Conservation (phyloP, 2,113 vertebrate genomes). For the Eretmochelys imbricata region DNA sequence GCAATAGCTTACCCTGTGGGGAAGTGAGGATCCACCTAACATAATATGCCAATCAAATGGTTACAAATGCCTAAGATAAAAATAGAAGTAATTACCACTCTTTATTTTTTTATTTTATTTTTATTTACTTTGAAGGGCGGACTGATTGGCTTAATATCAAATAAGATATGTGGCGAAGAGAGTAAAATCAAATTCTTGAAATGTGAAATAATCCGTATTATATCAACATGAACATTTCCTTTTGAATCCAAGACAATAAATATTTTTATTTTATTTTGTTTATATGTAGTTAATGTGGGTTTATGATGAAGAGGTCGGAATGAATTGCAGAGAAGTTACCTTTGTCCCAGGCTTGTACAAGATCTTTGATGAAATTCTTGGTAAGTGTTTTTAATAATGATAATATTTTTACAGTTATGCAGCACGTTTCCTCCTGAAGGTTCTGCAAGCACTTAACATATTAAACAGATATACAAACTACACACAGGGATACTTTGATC, state of each 20-base stretch:
- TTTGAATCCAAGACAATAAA: not conserved
- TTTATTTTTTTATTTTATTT: too few species aligned
- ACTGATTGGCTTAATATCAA: not conserved
- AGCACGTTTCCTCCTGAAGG: not conserved
- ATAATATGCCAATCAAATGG: not conserved
- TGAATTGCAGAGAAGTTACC: slow-evolving; percentile 97
- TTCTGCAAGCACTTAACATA: not conserved
- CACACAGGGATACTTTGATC: not conserved
- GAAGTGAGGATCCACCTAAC: not conserved
- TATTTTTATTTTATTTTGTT: slow-evolving; percentile 56
- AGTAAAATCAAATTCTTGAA: not conserved
- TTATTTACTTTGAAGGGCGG: not conserved
- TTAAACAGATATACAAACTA: not conserved
- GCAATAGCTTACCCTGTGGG: not conserved
- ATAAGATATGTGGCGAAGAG: not conserved
- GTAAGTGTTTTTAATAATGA: slow-evolving; percentile 81
- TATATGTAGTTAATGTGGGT: slow-evolving; percentile 94
- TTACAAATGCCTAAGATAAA: not conserved
- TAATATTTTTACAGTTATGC: not conserved
- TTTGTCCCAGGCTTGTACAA: slow-evolving; percentile 98
- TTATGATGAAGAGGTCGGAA: slow-evolving; percentile 96
- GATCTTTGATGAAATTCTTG: slow-evolving; percentile 99
- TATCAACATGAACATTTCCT: not conserved
- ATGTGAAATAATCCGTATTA: not conserved
- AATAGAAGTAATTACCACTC: not conserved